Percentiles rank a stretch among this genome's conserved stretches.
These are phyloP conservation scores for Keiferia lycopersicella DNA, from an alignment of 2,888 invertebrate genomes.

Conservation along the genomic window DNA sequence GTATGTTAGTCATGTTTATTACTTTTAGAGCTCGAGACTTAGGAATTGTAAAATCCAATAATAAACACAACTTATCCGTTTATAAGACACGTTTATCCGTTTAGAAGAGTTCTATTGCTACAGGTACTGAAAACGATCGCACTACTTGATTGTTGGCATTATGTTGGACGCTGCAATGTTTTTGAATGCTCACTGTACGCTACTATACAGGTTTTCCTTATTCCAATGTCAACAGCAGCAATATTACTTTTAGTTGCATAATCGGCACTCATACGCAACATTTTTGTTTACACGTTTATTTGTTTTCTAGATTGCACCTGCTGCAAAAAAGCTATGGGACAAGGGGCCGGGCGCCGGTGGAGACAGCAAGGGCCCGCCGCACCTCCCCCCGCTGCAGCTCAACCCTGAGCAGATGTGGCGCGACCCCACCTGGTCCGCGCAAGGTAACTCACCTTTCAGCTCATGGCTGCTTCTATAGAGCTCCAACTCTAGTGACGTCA, in stretches of 20 bases:
- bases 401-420: slow-evolving; percentile 92
- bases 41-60: no score
- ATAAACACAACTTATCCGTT: no score
- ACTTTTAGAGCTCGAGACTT: no score
- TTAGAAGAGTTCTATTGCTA: no score
- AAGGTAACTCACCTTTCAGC: slow-evolving; percentile 76
- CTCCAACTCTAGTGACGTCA: no score
- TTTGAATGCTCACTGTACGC: no score
- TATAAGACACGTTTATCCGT: no score
- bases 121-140: no score
- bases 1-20: no score
- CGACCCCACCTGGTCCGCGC: slow-evolving; percentile 96
- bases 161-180: no score
- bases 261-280: not conserved
- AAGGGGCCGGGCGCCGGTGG: slow-evolving; percentile 86
- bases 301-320: slow-evolving; percentile 90
- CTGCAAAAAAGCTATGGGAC: slow-evolving; percentile 96
- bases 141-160: no score
- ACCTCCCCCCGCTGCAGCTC: slow-evolving; percentile 87
- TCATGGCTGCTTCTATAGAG: not conserved
- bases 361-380: slow-evolving; percentile 88
- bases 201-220: no score
- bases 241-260: not conserved
- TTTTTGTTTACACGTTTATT: not conserved
- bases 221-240: not conserved